These are phyloP conservation scores for Zaprionus camerounensis DNA, from an alignment of 1,140 invertebrate genomes.

Conservation along the genomic window DNA sequence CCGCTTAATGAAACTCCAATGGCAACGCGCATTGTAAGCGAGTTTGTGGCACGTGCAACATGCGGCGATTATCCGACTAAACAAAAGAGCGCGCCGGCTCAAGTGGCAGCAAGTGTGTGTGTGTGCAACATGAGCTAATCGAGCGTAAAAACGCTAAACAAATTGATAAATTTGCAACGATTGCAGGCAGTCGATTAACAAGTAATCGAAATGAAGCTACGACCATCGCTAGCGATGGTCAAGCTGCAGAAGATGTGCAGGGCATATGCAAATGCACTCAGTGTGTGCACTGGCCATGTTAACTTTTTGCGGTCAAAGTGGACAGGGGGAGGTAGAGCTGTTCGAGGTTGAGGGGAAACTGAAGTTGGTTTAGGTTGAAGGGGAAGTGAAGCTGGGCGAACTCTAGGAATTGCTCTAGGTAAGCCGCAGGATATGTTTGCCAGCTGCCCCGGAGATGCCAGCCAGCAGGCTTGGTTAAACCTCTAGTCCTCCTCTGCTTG, in stretches of 20 bases:
- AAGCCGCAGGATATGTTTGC: constrained; percentile 64
- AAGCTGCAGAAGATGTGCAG: neutral
- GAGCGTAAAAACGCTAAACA: constrained; percentile 70
- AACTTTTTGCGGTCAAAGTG: neutral
- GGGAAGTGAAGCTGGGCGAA: neutral
- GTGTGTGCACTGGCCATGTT: neutral
- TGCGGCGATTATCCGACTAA: constrained; percentile 56
- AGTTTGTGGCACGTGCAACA: constrained; percentile 48
- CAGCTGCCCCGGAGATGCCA: constrained; percentile 12
- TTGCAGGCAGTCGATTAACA: constrained; percentile 20
- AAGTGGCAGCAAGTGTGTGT: constrained; percentile 10
- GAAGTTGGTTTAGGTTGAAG: neutral
- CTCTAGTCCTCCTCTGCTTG: neutral
- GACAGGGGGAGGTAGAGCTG: neutral
- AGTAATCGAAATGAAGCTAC: neutral
- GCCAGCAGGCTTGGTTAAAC: neutral
- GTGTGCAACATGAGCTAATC: constrained; percentile 61
- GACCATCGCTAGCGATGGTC: neutral
- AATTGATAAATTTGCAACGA: constrained; percentile 20
- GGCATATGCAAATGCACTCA: constrained; percentile 32
- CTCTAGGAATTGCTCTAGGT: constrained; percentile 14
- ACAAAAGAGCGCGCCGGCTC: constrained; percentile 52
- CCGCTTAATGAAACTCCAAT: constrained; percentile 67
- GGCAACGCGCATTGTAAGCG: constrained; percentile 63
- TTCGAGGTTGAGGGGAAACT: too few relatives aligned